These are phyloP conservation scores for Bedellia somnulentella DNA, from an alignment of 2,888 invertebrate genomes.

Conservation along the genomic window DNA sequence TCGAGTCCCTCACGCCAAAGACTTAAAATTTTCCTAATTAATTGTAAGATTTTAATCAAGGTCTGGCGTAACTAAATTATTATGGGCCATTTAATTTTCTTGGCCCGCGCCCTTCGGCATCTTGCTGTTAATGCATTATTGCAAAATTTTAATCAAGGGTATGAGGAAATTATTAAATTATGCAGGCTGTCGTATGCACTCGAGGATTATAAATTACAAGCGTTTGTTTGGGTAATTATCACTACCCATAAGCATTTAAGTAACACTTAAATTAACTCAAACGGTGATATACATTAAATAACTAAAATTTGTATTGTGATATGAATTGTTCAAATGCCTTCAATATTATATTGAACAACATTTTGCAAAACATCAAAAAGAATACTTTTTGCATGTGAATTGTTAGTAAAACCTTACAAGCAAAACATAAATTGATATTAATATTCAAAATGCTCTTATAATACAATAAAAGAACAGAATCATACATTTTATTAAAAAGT, in stretches of 20 bases:
- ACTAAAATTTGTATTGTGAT: too few relatives aligned
- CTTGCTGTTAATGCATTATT: constrained; percentile 45
- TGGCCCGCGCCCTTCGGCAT: constrained; percentile 39
- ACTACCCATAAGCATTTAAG: constrained; percentile 20
- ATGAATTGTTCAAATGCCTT: too few relatives aligned
- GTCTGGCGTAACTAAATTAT: constrained; percentile 50
- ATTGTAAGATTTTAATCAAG: constrained; percentile 55
- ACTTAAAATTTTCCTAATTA: constrained; percentile 49
- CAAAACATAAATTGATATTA: too few relatives aligned
- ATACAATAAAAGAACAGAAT: too few relatives aligned
- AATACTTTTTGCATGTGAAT: too few relatives aligned
- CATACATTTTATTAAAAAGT: too few relatives aligned
- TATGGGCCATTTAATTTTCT: constrained; percentile 56
- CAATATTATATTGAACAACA: too few relatives aligned
- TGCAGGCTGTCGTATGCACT: constrained; percentile 58
- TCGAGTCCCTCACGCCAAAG: constrained; percentile 13
- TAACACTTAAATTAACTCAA: too few relatives aligned
- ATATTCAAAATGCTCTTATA: too few relatives aligned
- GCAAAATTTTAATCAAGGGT: constrained; percentile 59
- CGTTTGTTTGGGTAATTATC: constrained; percentile 34
- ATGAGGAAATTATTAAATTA: constrained; percentile 54
- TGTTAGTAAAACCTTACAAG: too few relatives aligned
- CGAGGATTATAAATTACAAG: constrained; percentile 40
- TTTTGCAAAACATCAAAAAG: too few relatives aligned
- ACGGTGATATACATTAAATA: too few relatives aligned